Conservation (phyloP, 2,888 invertebrate genomes). For the Cynaeus angustus region DNA sequence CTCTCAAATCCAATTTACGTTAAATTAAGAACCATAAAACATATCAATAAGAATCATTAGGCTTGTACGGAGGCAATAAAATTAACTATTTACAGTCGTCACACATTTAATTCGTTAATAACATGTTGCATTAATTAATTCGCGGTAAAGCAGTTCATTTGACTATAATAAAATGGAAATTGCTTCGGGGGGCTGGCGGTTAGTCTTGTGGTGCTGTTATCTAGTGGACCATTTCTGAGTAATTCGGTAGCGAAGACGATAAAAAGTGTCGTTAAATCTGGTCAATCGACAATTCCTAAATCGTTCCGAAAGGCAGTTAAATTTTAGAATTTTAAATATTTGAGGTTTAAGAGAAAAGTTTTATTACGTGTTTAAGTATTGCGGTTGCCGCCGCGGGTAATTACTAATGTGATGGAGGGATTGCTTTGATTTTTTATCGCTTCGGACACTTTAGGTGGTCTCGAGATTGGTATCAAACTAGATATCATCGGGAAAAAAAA, state of each 20-base stretch:
- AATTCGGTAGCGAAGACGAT: constrained; percentile 58
- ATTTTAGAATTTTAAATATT: constrained; percentile 55
- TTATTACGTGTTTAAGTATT: constrained; percentile 53
- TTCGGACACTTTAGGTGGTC: constrained; percentile 24
- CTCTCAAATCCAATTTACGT: constrained; percentile 52
- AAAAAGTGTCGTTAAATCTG: constrained; percentile 56
- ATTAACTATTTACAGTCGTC: constrained; percentile 49
- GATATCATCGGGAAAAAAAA: too few species aligned
- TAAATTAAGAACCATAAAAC: constrained; percentile 53
- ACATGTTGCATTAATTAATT: constrained; percentile 64
- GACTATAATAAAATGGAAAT: constrained; percentile 52
- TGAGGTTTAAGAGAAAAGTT: constrained; percentile 50
- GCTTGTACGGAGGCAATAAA: constrained; percentile 52
- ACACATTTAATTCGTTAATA: constrained; percentile 61
- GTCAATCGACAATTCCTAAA: constrained; percentile 55
- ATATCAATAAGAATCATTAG: constrained; percentile 54
- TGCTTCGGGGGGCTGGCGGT: constrained; percentile 16
- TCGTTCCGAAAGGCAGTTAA: constrained; percentile 48
- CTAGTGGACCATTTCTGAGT: constrained; percentile 51
- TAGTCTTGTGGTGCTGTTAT: constrained; percentile 32
- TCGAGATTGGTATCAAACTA: background rate
- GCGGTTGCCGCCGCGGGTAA: too few species aligned
- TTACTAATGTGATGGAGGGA: background rate
- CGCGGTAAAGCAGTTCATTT: constrained; percentile 63
- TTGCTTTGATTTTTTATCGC: background rate